Evolutionary conservation across 2,797 vertebrate genomes (phyloP).

Genomic region (Cyclopterus lumpus): DNA sequence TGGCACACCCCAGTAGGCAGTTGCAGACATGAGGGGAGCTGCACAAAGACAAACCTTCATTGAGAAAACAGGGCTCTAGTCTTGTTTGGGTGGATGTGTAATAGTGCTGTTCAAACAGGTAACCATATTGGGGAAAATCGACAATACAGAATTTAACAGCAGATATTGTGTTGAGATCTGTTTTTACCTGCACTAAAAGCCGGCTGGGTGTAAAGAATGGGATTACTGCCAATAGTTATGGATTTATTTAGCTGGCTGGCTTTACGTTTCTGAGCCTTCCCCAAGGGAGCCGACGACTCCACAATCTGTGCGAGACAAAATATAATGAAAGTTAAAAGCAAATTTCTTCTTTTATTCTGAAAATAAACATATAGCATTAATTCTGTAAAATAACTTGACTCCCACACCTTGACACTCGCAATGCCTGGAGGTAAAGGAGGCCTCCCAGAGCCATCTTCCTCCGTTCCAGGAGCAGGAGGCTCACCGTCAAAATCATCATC

Average conservation of each 20-base stretch:
- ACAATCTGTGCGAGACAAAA: slow-evolving; percentile 61
- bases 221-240: slow-evolving; percentile 93
- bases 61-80: not conserved
- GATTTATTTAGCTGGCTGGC: slow-evolving; percentile 84
- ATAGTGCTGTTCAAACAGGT: not conserved
- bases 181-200: slow-evolving; percentile 80
- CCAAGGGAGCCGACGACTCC: slow-evolving; percentile 74
- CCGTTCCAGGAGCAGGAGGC: slow-evolving; percentile 95
- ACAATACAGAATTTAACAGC: not conserved
- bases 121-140: not conserved
- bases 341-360: not conserved
- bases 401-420: slow-evolving; percentile 82
- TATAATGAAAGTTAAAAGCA: not conserved
- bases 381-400: not conserved
- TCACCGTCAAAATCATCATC: slow-evolving; percentile 95
- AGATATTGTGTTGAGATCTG: not conserved
- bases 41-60: slow-evolving; percentile 9
- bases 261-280: slow-evolving; percentile 91
- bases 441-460: slow-evolving; percentile 85
- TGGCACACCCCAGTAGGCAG: slow-evolving; percentile 86
- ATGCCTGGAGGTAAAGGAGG: slow-evolving; percentile 80
- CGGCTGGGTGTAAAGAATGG: slow-evolving; percentile 92
- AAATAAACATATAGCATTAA: not conserved
- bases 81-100: not conserved
- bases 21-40: slow-evolving; percentile 77